phyloP scores from a whole-genome alignment of 1,140 invertebrate species.

The Drosophila funebris region DNA sequence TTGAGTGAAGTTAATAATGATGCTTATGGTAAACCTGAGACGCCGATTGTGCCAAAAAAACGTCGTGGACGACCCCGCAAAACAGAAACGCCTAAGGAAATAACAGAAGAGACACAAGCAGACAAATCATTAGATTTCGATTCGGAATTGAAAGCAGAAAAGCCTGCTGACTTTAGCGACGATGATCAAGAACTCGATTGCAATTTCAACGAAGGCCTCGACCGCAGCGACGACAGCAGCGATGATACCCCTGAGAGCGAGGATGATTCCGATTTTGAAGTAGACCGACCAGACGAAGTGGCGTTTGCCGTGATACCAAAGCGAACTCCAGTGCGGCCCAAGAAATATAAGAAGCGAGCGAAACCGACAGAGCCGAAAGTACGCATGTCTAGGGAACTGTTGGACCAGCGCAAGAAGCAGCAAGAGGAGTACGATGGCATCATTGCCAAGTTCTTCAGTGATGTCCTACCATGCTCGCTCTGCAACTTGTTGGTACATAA shows the following conservation, averaged over 20 bases:
- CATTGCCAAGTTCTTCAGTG: constrained; percentile 78
- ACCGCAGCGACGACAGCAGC: constrained; percentile 42
- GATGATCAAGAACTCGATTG: constrained; percentile 50
- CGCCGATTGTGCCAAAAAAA: constrained; percentile 54
- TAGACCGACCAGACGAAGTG: constrained; percentile 33
- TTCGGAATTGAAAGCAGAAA: constrained; percentile 42
- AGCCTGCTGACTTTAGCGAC: constrained; percentile 38
- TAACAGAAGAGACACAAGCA: neutral
- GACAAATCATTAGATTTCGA: constrained; percentile 24
- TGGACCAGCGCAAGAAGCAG: constrained; percentile 74
- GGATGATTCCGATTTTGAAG: constrained; percentile 67
- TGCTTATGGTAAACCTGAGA: no score
- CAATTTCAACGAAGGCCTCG: constrained; percentile 34
- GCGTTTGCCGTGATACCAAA: constrained; percentile 75
- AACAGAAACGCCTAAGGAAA: constrained; percentile 26
- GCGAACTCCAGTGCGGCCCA: constrained; percentile 64
- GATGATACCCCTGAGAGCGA: constrained; percentile 33
- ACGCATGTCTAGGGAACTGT: constrained; percentile 68
- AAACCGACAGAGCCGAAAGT: constrained; percentile 71
- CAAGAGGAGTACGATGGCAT: constrained; percentile 77
- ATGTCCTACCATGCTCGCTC: constrained; percentile 64
- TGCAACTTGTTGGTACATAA: constrained; percentile 78
- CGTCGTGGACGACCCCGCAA: constrained; percentile 61
- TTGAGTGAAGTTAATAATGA: neutral
- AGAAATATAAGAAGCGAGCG: constrained; percentile 74